These are phyloP conservation scores for Drosophila equinoxialis DNA, from an alignment of 1,140 invertebrate species.

Conservation along the genomic window DNA sequence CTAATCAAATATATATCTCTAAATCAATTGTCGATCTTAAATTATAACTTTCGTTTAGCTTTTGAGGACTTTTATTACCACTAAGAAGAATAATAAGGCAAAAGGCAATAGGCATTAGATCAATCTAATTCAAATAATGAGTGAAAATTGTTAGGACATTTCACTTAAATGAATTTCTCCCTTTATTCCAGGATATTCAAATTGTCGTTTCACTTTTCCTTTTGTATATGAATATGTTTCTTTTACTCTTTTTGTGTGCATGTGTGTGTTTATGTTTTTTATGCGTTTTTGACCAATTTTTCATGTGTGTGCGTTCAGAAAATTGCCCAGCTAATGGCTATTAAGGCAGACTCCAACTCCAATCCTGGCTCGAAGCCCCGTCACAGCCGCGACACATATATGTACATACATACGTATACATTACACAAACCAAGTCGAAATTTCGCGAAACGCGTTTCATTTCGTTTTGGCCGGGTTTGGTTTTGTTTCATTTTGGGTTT, in stretches of 20 bases:
- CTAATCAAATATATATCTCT: too few relatives aligned
- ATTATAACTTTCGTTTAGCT: too few relatives aligned
- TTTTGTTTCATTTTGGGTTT: conserved; percentile 28
- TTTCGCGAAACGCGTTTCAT: conserved; percentile 42
- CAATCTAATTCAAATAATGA: too few relatives aligned
- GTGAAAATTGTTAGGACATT: too few relatives aligned
- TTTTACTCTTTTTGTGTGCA: conserved; percentile 26
- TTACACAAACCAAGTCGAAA: conserved; percentile 14
- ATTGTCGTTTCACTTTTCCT: neutral
- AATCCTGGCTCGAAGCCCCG: conserved; percentile 2
- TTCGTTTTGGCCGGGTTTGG: conserved; percentile 44
- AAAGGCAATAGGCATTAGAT: too few relatives aligned
- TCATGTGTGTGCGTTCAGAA: conserved; percentile 58
- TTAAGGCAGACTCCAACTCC: conserved; percentile 58
- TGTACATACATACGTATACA: neutral
- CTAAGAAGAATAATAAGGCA: too few relatives aligned
- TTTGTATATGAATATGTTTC: neutral
- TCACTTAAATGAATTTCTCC: too few relatives aligned
- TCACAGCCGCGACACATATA: conserved; percentile 13
- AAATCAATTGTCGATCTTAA: too few relatives aligned
- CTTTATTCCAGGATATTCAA: neutral
- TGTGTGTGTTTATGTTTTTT: conserved; percentile 30
- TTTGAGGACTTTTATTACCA: too few relatives aligned
- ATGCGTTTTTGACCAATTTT: conserved; percentile 68
- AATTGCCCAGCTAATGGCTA: conserved; percentile 76